Base-by-base conservation (phyloP, 2,888 invertebrate genomes). In the Drosophila multiciliata region DNA sequence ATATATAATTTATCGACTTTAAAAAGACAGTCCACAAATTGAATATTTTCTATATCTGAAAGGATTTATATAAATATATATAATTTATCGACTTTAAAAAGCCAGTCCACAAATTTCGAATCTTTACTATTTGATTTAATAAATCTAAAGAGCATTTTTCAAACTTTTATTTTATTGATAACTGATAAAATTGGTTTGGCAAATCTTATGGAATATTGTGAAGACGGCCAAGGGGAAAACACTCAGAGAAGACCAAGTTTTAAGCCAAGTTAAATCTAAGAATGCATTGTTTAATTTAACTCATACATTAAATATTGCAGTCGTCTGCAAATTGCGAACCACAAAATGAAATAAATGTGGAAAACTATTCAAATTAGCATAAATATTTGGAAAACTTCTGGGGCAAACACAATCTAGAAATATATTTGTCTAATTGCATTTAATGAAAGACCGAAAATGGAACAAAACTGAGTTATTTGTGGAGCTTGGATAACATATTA, bases 401-500 rank as follows among this genome's bases (percentile, higher is more conserved):
- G 20, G 7, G 3, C 11, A 54, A 54, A 36, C 23, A 26, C 5
- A 40, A 8, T 40, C 8, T 29, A 1, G 8, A 38, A n/a, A 61
- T 35, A 61, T 35, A 7, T 6, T 59, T 60, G 15, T 9, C 6
- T 15, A 35, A 38, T 26, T 36, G 32, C 36, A 48, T 23, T 32
- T 33, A 17, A 11, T 32, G 17, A 48, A 36, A 33, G 29, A 23
- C 15, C 5, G 12, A 29, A 29, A 32, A 45, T 26, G 11, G 6
- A 36, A 11, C n/a, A 38, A 38, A 38, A 26, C 15, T 1, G 6
- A 38, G 38, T 8, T 26, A 59, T 23, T 26, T 35, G 2, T 17
- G 7, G 1, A 9, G 17, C 23, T 61, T 42, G n/a, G 11, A 58
- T 55, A 40, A 5, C 23, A 66, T 42, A 35, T 57, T 40, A 59